Conservation (phyloP, 2,113 vertebrate genomes). For the Pelodiscus sinensis region DNA sequence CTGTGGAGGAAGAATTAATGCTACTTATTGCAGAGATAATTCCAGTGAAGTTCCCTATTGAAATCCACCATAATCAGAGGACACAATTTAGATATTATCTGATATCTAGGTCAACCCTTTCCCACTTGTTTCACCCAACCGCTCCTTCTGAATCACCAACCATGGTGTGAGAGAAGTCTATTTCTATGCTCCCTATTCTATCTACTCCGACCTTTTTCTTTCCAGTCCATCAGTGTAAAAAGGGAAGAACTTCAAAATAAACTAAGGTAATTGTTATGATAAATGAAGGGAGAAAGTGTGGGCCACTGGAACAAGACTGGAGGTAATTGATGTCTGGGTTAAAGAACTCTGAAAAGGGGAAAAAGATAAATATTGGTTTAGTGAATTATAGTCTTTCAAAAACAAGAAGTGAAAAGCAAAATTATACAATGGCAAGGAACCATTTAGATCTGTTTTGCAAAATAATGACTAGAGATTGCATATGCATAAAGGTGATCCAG, state of each 20-base stretch:
- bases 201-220: neutral
- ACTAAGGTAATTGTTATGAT: neutral
- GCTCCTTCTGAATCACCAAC: neutral
- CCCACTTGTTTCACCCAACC: neutral
- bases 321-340: neutral
- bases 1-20: neutral
- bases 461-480: neutral
- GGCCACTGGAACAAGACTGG: neutral
- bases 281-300: neutral
- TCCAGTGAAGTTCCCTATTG: neutral
- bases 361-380: neutral
- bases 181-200: neutral
- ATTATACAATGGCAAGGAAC: neutral
- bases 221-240: fast-evolving
- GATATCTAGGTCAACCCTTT: neutral
- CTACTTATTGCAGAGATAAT: fast-evolving
- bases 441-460: neutral
- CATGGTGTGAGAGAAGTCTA: neutral
- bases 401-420: neutral
- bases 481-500: neutral
- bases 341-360: neutral
- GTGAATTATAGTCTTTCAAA: neutral
- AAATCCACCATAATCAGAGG: neutral
- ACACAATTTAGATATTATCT: neutral
- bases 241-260: neutral